phyloP scores from a whole-genome alignment of 1,140 invertebrate genomes.

The Drosophila ogumai region DNA sequence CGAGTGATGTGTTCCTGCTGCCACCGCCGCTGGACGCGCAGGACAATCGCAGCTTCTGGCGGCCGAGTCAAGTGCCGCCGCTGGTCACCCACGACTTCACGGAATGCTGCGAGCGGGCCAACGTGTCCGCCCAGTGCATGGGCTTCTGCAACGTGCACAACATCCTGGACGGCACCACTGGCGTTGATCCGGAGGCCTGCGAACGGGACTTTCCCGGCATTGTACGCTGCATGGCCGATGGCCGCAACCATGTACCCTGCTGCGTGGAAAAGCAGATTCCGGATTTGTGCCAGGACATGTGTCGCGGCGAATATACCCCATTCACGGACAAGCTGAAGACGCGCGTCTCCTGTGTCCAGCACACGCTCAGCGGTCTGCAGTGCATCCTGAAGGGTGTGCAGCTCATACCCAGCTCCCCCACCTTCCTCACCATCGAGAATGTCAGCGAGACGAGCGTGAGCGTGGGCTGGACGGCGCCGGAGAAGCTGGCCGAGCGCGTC shows the following conservation, averaged over 20 bases:
- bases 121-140: slow-evolving; percentile 89
- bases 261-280: slow-evolving; percentile 92
- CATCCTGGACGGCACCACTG: slow-evolving; percentile 91
- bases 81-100: slow-evolving; percentile 89
- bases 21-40: slow-evolving; percentile 82
- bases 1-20: slow-evolving; percentile 85
- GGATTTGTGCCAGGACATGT: slow-evolving; percentile 93
- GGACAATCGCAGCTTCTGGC: slow-evolving; percentile 83
- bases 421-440: slow-evolving; percentile 89
- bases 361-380: slow-evolving; percentile 92
- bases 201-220: slow-evolving; percentile 91
- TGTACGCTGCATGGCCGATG: slow-evolving; percentile 91
- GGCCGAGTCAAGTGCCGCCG: slow-evolving; percentile 63
- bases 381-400: slow-evolving; percentile 93
- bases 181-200: slow-evolving; percentile 91
- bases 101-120: slow-evolving; percentile 89
- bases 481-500: slow-evolving; percentile 88
- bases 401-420: slow-evolving; percentile 90
- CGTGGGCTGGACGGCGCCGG: slow-evolving; percentile 89
- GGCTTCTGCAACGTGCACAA: slow-evolving; percentile 94
- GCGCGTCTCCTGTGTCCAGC: slow-evolving; percentile 92
- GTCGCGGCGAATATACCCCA: slow-evolving; percentile 92
- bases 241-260: slow-evolving; percentile 93
- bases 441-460: slow-evolving; percentile 89
- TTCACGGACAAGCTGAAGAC: slow-evolving; percentile 93